phyloP scores from a whole-genome alignment of 1,140 invertebrate genomes.

The Cotesia vestalis region DNA sequence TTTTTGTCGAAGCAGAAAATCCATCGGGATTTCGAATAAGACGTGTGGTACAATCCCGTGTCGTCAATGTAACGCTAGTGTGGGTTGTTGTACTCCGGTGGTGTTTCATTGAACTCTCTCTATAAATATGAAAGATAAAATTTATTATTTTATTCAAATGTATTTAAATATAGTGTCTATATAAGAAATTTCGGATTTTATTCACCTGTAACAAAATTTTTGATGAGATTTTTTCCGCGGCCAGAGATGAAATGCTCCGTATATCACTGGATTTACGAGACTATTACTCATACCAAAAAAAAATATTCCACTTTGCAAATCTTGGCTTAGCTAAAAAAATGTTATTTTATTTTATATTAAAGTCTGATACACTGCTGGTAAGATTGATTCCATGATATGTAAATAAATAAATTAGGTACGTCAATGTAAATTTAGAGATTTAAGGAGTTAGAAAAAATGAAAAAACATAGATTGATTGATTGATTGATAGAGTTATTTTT shows the following conservation, averaged over 20 bases:
- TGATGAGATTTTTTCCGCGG: constrained; percentile 60
- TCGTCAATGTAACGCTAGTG: constrained; percentile 30
- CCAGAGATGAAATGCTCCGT: constrained; percentile 86
- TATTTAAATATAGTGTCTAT: constrained; percentile 7
- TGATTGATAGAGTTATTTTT: too few relatives aligned
- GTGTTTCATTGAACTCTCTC: constrained; percentile 40
- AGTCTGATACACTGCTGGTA: neutral
- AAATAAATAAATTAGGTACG: neutral
- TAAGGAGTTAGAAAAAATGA: too few relatives aligned
- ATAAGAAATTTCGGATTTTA: neutral
- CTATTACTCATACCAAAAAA: constrained; percentile 89
- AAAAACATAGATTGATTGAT: too few relatives aligned
- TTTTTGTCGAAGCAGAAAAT: neutral
- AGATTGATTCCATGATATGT: too few relatives aligned
- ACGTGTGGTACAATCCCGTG: constrained; percentile 30
- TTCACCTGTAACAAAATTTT: constrained; percentile 35
- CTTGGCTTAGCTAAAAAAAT: constrained; percentile 59
- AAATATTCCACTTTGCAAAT: constrained; percentile 75
- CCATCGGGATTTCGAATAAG: constrained; percentile 1
- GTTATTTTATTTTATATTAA: neutral
- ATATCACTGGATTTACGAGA: constrained; percentile 86
- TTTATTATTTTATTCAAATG: constrained; percentile 4
- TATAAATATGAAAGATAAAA: constrained; percentile 34
- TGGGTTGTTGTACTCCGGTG: constrained; percentile 39
- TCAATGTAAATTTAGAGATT: too few relatives aligned